phyloP scores from a whole-genome alignment of 2,113 vertebrate genomes.

The Chrysochloris asiatica region DNA sequence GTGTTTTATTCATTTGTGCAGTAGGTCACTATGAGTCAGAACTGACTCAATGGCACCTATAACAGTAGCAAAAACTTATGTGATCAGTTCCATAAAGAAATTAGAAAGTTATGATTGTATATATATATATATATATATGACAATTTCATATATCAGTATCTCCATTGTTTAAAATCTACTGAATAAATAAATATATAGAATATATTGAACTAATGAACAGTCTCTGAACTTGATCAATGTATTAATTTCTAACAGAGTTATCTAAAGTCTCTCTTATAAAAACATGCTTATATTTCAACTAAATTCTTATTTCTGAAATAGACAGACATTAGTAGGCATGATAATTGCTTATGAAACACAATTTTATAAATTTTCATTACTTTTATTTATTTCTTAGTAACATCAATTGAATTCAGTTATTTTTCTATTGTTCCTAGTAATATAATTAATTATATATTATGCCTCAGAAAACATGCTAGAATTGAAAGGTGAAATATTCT shows the following conservation, averaged over 20 bases:
- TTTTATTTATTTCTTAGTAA: slow-evolving; percentile 37
- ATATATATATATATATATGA: too few relatives aligned
- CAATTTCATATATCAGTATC: too few relatives aligned
- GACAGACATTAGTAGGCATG: not conserved
- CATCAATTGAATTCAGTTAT: not conserved
- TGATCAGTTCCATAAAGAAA: too few relatives aligned
- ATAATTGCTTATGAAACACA: slow-evolving; percentile 28
- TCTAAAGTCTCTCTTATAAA: not conserved
- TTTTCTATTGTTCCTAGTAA: not conserved
- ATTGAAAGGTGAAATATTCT: slow-evolving; percentile 21
- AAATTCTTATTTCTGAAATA: slow-evolving; percentile 47
- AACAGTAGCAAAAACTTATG: too few relatives aligned
- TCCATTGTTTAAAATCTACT: not conserved
- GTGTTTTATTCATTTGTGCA: too few relatives aligned
- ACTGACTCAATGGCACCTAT: too few relatives aligned
- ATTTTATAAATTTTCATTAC: slow-evolving; percentile 46
- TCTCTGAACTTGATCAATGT: slow-evolving; percentile 56
- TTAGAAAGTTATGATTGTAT: too few relatives aligned
- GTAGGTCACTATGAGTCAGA: too few relatives aligned
- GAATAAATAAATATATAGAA: not conserved
- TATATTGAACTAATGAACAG: not conserved
- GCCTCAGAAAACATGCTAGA: not conserved
- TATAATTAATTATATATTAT: not conserved
- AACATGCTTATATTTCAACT: not conserved
- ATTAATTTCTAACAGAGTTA: slow-evolving; percentile 62